phyloP scores from a whole-genome alignment of 2,888 invertebrate species.

The Ashinkailepas kermadecensis region DNA sequence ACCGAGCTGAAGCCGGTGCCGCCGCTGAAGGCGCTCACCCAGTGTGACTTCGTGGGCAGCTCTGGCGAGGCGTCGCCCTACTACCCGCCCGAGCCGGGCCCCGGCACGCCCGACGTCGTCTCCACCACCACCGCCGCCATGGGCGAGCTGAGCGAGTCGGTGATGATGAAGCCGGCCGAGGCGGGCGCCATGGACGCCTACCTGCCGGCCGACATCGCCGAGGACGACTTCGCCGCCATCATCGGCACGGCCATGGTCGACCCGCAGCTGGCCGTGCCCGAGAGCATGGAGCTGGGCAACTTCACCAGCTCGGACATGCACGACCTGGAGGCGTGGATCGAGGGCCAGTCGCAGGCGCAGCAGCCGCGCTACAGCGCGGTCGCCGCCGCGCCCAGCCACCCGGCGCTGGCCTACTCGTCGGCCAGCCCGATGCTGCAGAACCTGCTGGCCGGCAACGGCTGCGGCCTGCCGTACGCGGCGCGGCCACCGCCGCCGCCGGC shows the following conservation, averaged over 20 bases:
- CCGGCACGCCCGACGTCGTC: conserved; percentile 50
- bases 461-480: conserved; percentile 29
- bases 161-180: conserved; percentile 44
- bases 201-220: conserved; percentile 35
- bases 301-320: conserved; percentile 47
- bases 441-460: conserved; percentile 50
- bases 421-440: conserved; percentile 64
- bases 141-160: conserved; percentile 54
- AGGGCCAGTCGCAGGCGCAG: conserved; percentile 45
- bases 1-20: conserved; percentile 79
- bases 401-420: conserved; percentile 40
- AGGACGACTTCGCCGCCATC: conserved; percentile 40
- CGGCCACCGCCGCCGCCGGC: conserved; percentile 22
- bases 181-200: conserved; percentile 23
- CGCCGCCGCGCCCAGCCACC: conserved; percentile 28
- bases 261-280: conserved; percentile 50
- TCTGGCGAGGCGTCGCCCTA: conserved; percentile 28
- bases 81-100: conserved; percentile 34
- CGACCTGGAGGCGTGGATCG: conserved; percentile 79
- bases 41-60: conserved; percentile 25
- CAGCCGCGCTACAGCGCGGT: conserved; percentile 23
- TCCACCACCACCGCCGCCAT: conserved; percentile 77
- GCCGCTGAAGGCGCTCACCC: conserved; percentile 44
- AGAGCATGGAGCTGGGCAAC: conserved; percentile 36
- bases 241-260: conserved; percentile 66